Base-by-base conservation (phyloP, 2,888 invertebrate genomes). In the Amblyjoppa proteus region DNA sequence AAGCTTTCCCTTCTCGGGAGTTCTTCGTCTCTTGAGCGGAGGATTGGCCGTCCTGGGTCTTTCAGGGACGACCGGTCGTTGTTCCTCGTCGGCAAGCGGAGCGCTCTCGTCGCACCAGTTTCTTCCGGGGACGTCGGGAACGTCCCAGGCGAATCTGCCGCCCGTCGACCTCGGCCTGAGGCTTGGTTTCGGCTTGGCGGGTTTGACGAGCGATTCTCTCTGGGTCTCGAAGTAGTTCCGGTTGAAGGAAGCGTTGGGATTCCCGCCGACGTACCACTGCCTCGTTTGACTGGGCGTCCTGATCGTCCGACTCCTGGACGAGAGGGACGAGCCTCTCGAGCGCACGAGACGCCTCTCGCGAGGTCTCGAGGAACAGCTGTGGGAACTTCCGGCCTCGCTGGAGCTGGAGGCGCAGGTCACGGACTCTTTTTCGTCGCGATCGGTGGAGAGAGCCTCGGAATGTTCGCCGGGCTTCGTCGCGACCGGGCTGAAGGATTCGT, bases 361-460 rank as follows among this genome's bases (percentile, higher is more conserved):
- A 0, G 79, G 78, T 79, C 83, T 88, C 38, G 88, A 86, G 25
- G 89, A 88, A 13, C 83, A 88, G 79, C 87, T 84, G 81, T 64
- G 85, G 3, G 76, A 70, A 68, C 88, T 90, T 9, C 77, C 89
- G 5, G 87, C 83, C 38, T 89, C 91, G 83, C 90, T 88, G 5
- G 89, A 88, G 38, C 88, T 91, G 34, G 90, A 90, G 25, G 86
- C 82, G 34, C 86, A 88, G 58, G 85, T 88, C 25, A 68, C 68
- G 25, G 87, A 88, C 61, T 87, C 88, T 13, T 68, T 64, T 4
- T 87, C 87, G 5, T 71, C 85, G 6, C 61, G 83, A 56, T 89
- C 87, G 49, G 69, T 68, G 68, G 87, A 89, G 45, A 56, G 51
- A 9, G 64, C 73, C 7, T 78, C 68, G 83, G 86, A 31, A 81